Evolutionary conservation across 2,113 vertebrate genomes (phyloP).

Genomic region (Steatornis caripensis): DNA sequence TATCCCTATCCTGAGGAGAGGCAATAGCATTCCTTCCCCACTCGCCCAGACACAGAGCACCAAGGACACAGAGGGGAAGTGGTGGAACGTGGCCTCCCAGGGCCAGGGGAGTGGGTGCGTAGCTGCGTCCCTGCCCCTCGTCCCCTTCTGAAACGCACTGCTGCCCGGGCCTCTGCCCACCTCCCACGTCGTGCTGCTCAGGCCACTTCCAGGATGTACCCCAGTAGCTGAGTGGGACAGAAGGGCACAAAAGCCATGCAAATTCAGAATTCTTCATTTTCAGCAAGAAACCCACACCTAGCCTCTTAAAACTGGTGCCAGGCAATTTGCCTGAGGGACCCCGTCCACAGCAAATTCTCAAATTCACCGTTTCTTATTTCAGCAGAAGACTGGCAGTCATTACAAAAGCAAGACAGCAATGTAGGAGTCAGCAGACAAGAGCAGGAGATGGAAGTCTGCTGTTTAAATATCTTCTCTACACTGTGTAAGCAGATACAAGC

Average conservation of each 20-base stretch:
- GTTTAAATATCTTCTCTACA: conserved; percentile 1
- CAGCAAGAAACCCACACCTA: neutral
- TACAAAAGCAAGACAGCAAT: neutral
- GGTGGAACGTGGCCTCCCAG: neutral
- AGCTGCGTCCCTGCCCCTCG: accelerated
- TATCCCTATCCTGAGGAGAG: neutral
- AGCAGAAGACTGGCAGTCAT: neutral
- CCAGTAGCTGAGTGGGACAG: neutral
- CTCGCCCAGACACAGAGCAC: neutral
- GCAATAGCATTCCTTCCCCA: neutral
- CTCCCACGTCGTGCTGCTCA: accelerated
- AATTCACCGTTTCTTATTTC: neutral
- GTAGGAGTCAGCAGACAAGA: neutral
- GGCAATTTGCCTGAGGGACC: neutral
- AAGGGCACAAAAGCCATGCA: neutral
- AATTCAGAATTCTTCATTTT: neutral
- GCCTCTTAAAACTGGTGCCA: neutral
- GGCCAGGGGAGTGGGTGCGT: accelerated
- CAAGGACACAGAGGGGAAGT: neutral
- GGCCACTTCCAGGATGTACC: accelerated
- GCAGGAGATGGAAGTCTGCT: conserved; percentile 13
- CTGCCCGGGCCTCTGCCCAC: neutral
- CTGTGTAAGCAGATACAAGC: conserved; percentile 29
- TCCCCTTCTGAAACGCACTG: neutral
- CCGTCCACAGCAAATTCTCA: neutral